These are phyloP conservation scores for Tromatobia lineatoria DNA, from an alignment of 2,888 invertebrate species.

Conservation along the genomic window DNA sequence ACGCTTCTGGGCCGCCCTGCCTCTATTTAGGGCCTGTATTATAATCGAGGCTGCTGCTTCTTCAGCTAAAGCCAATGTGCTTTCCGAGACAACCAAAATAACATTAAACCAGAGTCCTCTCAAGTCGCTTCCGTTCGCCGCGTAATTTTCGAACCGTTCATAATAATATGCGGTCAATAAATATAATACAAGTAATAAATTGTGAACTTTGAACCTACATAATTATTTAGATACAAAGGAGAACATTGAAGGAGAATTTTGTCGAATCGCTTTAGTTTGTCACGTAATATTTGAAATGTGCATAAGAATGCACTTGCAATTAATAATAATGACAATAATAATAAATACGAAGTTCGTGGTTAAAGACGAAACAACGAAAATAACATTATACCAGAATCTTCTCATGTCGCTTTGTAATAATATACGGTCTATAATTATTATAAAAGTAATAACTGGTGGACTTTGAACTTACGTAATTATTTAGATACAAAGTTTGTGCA, in stretches of 20 bases:
- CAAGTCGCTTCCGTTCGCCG: conserved; percentile 61
- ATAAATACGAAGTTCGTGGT: too few relatives aligned
- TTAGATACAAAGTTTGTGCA: not conserved
- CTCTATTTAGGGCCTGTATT: conserved; percentile 76
- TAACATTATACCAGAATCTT: conserved; percentile 65
- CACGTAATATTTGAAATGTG: not conserved
- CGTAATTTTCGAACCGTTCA: conserved; percentile 44
- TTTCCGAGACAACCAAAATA: conserved; percentile 61
- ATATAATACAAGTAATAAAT: not conserved
- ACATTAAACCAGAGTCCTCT: conserved; percentile 62
- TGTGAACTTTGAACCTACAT: not conserved
- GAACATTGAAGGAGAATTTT: too few relatives aligned
- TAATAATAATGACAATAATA: too few relatives aligned
- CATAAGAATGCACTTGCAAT: too few relatives aligned
- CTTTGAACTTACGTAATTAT: not conserved
- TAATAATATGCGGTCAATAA: not conserved
- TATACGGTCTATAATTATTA: not conserved
- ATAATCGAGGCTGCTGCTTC: conserved; percentile 78
- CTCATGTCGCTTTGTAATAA: conserved; percentile 41
- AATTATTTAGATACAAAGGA: not conserved
- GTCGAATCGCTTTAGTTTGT: not conserved
- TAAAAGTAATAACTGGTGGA: not conserved
- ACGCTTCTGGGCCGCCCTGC: conserved; percentile 63
- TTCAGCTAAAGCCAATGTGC: conserved; percentile 12
- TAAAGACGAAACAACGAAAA: conserved; percentile 48